phyloP scores from a whole-genome alignment of 1,140 invertebrate genomes.

The Hyles vespertilio region DNA sequence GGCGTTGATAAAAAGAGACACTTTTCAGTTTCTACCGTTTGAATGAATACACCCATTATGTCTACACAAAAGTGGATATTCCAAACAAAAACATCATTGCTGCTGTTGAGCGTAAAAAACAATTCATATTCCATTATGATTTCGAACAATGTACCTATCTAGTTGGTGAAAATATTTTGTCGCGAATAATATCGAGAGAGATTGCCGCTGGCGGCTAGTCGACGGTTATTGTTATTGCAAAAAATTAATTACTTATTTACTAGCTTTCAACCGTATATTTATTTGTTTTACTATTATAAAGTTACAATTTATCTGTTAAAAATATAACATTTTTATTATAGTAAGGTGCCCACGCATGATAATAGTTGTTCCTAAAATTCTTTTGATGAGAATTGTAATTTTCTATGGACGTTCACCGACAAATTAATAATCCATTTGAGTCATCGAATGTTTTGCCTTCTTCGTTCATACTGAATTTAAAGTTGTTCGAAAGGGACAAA shows the following conservation, averaged over 20 bases:
- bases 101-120: slow-evolving; percentile 33
- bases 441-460: too few relatives aligned
- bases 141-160: slow-evolving; percentile 42
- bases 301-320: too few relatives aligned
- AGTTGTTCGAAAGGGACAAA: too few relatives aligned
- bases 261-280: too few relatives aligned
- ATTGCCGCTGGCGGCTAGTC: slow-evolving; percentile 7
- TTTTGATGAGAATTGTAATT: too few relatives aligned
- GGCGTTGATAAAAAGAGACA: slow-evolving; percentile 68
- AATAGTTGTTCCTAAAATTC: too few relatives aligned
- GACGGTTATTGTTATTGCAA: slow-evolving; percentile 13
- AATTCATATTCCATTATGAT: slow-evolving; percentile 45
- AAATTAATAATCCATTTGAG: too few relatives aligned
- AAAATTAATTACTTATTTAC: slow-evolving; percentile 5
- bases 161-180: slow-evolving; percentile 37
- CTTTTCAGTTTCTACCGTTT: slow-evolving; percentile 61
- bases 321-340: too few relatives aligned
- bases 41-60: slow-evolving; percentile 73
- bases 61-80: slow-evolving; percentile 60
- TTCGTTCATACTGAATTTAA: too few relatives aligned
- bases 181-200: slow-evolving; percentile 23
- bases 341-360: too few relatives aligned
- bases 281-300: too few relatives aligned
- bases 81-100: slow-evolving; percentile 60
- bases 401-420: too few relatives aligned